Evolutionary conservation across 1,140 invertebrate genomes (phyloP).

Genomic region (Parapsyche elsis): DNA sequence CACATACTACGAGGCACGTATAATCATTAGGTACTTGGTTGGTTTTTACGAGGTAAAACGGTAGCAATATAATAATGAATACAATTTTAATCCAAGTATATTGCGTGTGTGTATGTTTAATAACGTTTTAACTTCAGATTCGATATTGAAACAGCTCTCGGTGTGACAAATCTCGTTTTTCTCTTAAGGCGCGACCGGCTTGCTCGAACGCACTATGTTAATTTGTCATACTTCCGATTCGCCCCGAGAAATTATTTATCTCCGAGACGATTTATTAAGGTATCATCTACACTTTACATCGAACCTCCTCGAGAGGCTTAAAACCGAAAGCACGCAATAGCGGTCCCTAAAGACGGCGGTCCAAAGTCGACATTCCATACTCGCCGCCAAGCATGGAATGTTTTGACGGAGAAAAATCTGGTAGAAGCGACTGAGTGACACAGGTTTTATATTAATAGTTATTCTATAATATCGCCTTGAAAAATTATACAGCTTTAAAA

Average conservation of each 20-base stretch:
- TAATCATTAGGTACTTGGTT: constrained; percentile 15
- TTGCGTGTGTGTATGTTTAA: not conserved
- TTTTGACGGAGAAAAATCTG: not conserved
- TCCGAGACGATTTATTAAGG: constrained; percentile 41
- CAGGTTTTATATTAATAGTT: constrained; percentile 28
- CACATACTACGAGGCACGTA: not conserved
- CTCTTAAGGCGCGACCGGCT: not conserved
- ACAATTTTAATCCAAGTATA: not conserved
- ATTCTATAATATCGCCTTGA: constrained; percentile 27
- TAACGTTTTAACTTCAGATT: not conserved
- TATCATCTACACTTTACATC: constrained; percentile 24
- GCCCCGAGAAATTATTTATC: constrained; percentile 39
- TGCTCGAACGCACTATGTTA: constrained; percentile 39
- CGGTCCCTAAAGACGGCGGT: too few species aligned
- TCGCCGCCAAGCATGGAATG: not conserved
- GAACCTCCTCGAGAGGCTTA: not conserved
- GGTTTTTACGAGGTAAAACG: not conserved
- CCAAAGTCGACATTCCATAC: too few species aligned
- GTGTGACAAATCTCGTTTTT: constrained; percentile 34
- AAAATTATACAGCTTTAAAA: not conserved
- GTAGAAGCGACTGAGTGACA: constrained; percentile 7
- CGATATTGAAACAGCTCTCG: not conserved
- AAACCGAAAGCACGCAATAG: too few species aligned
- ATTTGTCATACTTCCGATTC: constrained; percentile 54
- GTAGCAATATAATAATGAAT: constrained; percentile 11